These are phyloP conservation scores for Borostomias antarcticus DNA, from an alignment of 2,797 vertebrate genomes.

Conservation along the genomic window DNA sequence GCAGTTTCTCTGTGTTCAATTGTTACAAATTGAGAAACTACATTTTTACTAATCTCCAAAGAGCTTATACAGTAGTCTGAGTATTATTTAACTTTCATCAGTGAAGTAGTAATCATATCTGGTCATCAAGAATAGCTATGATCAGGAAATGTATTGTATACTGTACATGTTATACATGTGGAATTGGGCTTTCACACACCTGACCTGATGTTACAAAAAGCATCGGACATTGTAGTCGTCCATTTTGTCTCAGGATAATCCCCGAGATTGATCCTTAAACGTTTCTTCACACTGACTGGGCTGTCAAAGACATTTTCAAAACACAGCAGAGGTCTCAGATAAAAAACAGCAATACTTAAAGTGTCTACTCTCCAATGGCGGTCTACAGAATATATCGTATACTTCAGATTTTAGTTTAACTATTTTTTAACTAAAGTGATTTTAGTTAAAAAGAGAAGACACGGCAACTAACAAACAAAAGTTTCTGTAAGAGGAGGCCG, in stretches of 20 bases:
- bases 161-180: not conserved
- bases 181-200: constrained; percentile 31
- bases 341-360: no score
- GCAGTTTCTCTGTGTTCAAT: not conserved
- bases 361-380: no score
- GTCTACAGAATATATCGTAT: no score
- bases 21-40: not conserved
- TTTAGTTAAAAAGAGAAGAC: no score
- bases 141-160: not conserved
- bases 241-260: constrained; percentile 31
- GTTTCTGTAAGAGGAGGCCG: no score
- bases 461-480: no score
- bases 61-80: not conserved
- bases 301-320: constrained; percentile 25
- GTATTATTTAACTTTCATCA: not conserved
- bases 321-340: not conserved
- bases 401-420: no score
- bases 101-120: not conserved
- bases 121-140: not conserved
- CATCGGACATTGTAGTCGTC: constrained; percentile 45
- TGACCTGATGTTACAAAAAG: constrained; percentile 26
- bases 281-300: constrained; percentile 23
- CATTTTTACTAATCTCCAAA: not conserved
- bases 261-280: constrained; percentile 34
- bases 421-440: no score